phyloP scores from a whole-genome alignment of 2,797 vertebrate genomes.

The Phoeniculus purpureus region DNA sequence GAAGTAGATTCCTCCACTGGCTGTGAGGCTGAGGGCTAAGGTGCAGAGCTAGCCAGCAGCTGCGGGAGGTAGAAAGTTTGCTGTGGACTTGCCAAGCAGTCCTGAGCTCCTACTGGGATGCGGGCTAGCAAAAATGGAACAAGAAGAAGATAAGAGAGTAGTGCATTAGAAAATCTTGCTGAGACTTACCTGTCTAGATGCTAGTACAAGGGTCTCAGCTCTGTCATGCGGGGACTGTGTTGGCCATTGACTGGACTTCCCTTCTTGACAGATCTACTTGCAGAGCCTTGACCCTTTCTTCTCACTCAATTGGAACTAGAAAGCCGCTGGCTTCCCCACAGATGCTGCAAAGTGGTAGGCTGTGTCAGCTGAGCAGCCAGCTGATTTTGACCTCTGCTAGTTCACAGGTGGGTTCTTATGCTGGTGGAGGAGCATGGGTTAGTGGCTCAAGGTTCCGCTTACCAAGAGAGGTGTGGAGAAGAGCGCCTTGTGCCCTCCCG shows the following conservation, averaged over 20 bases:
- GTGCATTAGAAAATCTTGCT: not conserved
- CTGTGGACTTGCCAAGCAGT: not conserved
- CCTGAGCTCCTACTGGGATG: rapidly evolving
- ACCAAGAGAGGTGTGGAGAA: not conserved
- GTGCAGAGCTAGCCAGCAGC: not conserved
- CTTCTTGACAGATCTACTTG: not conserved
- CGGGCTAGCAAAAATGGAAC: not conserved
- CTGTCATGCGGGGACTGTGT: rapidly evolving
- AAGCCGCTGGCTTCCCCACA: not conserved
- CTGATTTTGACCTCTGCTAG: not conserved
- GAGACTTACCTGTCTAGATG: not conserved
- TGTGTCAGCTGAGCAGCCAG: not conserved
- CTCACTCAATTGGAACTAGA: not conserved
- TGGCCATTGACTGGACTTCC: not conserved
- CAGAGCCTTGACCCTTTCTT: not conserved
- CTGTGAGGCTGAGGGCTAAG: rapidly evolving
- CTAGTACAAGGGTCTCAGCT: not conserved
- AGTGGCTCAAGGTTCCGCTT: not conserved
- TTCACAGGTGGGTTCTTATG: not conserved
- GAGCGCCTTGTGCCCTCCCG: not conserved
- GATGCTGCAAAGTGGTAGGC: not conserved
- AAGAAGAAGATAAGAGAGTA: not conserved
- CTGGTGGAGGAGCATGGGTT: not conserved
- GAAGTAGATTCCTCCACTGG: not conserved
- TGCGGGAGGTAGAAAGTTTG: not conserved